These are phyloP conservation scores for Bos taurus DNA, from an alignment of 2,113 vertebrate species.

Conservation along the genomic window DNA sequence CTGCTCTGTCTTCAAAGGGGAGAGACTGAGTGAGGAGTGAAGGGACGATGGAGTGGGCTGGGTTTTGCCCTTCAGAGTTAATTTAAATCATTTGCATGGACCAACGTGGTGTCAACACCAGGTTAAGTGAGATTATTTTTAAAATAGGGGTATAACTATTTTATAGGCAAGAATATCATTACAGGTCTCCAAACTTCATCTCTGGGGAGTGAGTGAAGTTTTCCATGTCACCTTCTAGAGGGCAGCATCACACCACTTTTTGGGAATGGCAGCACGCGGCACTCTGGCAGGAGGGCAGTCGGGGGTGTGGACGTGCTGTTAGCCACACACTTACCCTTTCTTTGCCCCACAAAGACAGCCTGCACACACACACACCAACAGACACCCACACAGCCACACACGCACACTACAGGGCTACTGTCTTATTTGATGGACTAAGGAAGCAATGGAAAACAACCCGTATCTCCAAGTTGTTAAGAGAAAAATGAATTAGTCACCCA, in stretches of 20 bases:
- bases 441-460: slow-evolving; percentile 11
- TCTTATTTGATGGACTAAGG: slow-evolving; percentile 17
- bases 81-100: slow-evolving; percentile 65
- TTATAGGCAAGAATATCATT: slow-evolving; percentile 69
- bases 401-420: neutral
- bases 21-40: neutral
- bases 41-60: slow-evolving; percentile 40
- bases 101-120: slow-evolving; percentile 54
- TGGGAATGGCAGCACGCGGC: neutral
- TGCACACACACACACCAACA: neutral
- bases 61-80: slow-evolving; percentile 53
- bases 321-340: neutral
- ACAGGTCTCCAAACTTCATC: slow-evolving; percentile 61
- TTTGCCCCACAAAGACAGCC: neutral
- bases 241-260: slow-evolving; percentile 46
- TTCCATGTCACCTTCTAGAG: slow-evolving; percentile 55
- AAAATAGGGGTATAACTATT: slow-evolving; percentile 71
- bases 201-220: slow-evolving; percentile 35
- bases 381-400: neutral
- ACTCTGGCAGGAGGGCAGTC: neutral
- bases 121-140: slow-evolving; percentile 73
- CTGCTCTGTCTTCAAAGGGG: neutral
- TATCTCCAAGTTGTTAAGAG: slow-evolving; percentile 25
- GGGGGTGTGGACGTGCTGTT: neutral
- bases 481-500: slow-evolving; percentile 40